A percentile compares a stretch with the other conserved stretches of the same genome.
Evolutionary conservation across 2,113 vertebrate genomes (phyloP).

Genomic region (Cyprinodon brontotheroides): DNA sequence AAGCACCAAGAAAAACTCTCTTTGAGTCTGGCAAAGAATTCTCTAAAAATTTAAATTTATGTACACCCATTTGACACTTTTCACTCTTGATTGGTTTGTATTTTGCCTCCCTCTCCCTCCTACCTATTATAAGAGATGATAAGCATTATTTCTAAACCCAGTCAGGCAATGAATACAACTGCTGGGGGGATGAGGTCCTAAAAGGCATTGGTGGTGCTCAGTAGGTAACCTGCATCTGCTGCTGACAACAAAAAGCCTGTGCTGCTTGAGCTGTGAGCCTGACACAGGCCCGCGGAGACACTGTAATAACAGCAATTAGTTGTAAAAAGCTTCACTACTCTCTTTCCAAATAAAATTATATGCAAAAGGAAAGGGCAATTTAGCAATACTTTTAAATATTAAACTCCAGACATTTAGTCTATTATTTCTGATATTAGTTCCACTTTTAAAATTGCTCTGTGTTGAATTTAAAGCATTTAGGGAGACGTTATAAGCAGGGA

Average conservation of each 20-base stretch:
- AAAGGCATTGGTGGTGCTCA: constrained; percentile 49
- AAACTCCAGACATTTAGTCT: constrained; percentile 28
- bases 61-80: constrained; percentile 67
- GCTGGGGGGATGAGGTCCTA: constrained; percentile 43
- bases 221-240: constrained; percentile 41
- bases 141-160: constrained; percentile 56
- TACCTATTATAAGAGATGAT: constrained; percentile 68
- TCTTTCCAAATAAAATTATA: constrained; percentile 45
- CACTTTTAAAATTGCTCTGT: constrained; percentile 13
- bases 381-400: constrained; percentile 18
- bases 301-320: constrained; percentile 53
- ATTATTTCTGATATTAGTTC: constrained; percentile 23
- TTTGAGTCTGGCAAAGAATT: constrained; percentile 24
- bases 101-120: constrained; percentile 52
- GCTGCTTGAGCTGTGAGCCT: constrained; percentile 41
- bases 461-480: constrained; percentile 32
- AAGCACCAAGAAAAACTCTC: constrained; percentile 24
- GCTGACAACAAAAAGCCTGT: constrained; percentile 29
- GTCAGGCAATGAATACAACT: constrained; percentile 46
- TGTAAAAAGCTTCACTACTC: constrained; percentile 22
- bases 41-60: constrained; percentile 64
- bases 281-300: constrained; percentile 36
- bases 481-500: constrained; percentile 19
- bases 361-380: constrained; percentile 20
- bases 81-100: constrained; percentile 65